phyloP scores from a whole-genome alignment of 1,140 invertebrate genomes.

The Aplysia californica region DNA sequence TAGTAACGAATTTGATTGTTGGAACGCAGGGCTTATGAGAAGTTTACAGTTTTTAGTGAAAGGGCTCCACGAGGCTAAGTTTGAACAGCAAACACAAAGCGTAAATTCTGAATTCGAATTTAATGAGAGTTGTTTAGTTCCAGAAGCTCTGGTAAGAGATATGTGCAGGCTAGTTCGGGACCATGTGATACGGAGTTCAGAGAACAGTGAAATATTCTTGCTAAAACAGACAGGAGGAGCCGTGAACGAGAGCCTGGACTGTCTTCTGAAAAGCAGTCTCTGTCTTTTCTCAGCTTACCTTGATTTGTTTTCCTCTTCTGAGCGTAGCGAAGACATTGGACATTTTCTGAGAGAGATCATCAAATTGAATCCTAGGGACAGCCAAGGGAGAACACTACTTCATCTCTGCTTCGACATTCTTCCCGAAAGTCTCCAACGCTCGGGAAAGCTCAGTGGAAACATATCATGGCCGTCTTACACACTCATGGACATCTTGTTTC shows the following conservation, averaged over 20 bases:
- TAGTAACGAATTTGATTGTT: too few relatives aligned
- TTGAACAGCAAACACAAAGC: background rate
- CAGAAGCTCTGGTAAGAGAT: background rate
- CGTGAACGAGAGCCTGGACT: background rate
- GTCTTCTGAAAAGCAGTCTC: background rate
- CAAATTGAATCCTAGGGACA: background rate
- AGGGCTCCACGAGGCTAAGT: background rate
- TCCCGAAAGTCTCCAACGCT: too few relatives aligned
- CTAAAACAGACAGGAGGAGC: too few relatives aligned
- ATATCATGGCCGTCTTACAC: background rate
- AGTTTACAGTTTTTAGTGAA: background rate
- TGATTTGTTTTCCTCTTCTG: background rate
- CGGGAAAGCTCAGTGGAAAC: too few relatives aligned
- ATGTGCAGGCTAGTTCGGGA: background rate
- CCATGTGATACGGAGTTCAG: too few relatives aligned
- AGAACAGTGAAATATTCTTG: too few relatives aligned
- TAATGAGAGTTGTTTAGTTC: too few relatives aligned
- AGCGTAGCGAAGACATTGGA: background rate
- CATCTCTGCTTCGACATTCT: slow-evolving; percentile 11
- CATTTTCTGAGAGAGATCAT: background rate
- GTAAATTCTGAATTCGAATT: background rate
- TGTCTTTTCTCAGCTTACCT: background rate
- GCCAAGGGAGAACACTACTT: background rate
- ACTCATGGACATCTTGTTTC: background rate
- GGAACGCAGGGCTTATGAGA: background rate